Percentiles rank a stretch among this genome's conserved stretches.
Evolutionary conservation across 2,888 invertebrate species (phyloP).

Genomic region (Sarcophaga variegata): DNA sequence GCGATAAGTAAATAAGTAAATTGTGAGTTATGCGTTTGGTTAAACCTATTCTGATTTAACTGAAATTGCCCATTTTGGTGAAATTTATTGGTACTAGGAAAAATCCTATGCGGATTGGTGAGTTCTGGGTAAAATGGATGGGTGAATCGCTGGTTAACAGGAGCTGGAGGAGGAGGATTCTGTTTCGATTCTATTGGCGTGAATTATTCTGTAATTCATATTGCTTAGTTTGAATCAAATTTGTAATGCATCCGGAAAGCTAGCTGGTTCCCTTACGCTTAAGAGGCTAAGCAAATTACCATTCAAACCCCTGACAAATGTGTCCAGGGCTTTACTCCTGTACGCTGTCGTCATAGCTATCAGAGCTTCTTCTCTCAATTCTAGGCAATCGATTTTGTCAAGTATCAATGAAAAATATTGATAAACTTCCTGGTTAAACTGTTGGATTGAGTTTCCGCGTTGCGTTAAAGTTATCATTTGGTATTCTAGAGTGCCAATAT

Average conservation of each 20-base stretch:
- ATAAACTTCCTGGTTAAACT: conserved; percentile 32
- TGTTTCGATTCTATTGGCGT: conserved; percentile 20
- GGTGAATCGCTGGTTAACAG: background rate
- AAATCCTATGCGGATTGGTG: background rate
- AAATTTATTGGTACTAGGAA: too few relatives aligned
- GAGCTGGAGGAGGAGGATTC: too few relatives aligned
- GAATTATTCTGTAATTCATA: too few relatives aligned
- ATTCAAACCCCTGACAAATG: too few relatives aligned
- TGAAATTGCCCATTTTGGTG: too few relatives aligned
- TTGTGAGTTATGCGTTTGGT: background rate
- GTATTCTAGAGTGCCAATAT: conserved; percentile 30
- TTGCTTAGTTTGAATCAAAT: conserved; percentile 2
- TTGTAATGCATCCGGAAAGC: conserved; percentile 8
- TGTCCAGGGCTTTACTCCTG: too few relatives aligned
- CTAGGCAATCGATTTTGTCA: conserved; percentile 21
- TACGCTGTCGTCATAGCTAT: background rate
- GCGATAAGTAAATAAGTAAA: too few relatives aligned
- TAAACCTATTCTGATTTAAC: background rate
- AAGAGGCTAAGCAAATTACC: too few relatives aligned
- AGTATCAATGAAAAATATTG: conserved; percentile 11
- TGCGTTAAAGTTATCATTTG: conserved; percentile 25
- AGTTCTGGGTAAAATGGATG: conserved; percentile 26
- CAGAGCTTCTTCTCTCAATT: background rate
- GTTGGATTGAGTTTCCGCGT: too few relatives aligned
- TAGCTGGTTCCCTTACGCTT: too few relatives aligned